phyloP scores from a whole-genome alignment of 2,797 vertebrate genomes.

The Erithacus rubecula region DNA sequence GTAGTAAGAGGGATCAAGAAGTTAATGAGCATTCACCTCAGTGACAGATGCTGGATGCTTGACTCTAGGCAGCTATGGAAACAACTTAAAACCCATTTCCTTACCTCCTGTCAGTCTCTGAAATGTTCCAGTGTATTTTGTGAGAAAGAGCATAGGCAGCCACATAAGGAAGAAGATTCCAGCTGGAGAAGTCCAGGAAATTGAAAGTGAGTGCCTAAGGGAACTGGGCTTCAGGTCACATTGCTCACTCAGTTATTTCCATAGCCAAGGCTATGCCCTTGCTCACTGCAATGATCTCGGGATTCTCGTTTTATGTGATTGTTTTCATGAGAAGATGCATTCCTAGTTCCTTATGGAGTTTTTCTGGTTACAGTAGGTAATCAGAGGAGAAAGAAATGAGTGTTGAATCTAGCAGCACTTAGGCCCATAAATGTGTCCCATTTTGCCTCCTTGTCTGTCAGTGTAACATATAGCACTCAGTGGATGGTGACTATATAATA shows the following conservation, averaged over 20 bases:
- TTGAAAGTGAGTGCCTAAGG: neutral
- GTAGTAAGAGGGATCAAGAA: neutral
- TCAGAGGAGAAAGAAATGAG: neutral
- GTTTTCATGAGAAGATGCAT: neutral
- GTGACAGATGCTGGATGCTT: neutral
- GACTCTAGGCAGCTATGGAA: neutral
- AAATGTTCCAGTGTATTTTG: neutral
- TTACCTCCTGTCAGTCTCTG: neutral
- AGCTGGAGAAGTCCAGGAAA: neutral
- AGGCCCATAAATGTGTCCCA: neutral
- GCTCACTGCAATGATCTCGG: fast-evolving
- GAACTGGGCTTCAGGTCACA: neutral
- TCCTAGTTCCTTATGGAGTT: neutral
- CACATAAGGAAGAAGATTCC: neutral
- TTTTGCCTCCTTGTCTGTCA: neutral
- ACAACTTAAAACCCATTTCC: neutral
- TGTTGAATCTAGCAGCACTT: neutral
- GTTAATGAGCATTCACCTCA: neutral
- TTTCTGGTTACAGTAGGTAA: neutral
- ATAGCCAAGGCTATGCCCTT: neutral
- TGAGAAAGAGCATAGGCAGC: neutral
- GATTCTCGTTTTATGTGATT: neutral
- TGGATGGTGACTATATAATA: neutral
- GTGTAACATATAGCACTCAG: neutral
- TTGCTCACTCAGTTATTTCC: neutral